Evolutionary conservation across 2,888 invertebrate genomes (phyloP).

Genomic region (Oxycera nigricornis): DNA sequence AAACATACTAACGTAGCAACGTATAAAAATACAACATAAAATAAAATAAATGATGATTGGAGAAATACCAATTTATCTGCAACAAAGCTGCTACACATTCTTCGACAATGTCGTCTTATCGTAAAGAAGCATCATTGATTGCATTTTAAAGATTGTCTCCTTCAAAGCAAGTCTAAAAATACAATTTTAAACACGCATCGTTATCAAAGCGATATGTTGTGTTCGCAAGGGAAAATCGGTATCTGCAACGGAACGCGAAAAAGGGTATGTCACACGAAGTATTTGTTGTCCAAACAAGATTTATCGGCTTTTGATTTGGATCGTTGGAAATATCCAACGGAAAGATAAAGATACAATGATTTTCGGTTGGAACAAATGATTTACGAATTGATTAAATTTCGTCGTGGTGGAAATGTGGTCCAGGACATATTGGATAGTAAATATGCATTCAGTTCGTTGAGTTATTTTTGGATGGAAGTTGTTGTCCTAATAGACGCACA

Average conservation of each 20-base stretch:
- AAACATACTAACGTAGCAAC: not conserved
- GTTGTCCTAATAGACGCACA: no score
- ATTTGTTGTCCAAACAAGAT: not conserved
- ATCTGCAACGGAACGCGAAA: not conserved
- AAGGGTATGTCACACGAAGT: not conserved
- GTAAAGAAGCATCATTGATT: not conserved
- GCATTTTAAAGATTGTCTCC: not conserved
- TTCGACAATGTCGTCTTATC: not conserved
- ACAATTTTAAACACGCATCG: not conserved
- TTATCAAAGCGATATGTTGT: no score
- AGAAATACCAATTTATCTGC: not conserved
- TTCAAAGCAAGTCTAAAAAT: not conserved
- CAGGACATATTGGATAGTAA: no score
- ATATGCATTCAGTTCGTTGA: no score
- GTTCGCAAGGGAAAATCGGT: no score
- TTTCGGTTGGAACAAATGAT: no score
- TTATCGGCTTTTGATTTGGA: not conserved
- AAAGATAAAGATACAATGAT: no score
- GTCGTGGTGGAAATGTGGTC: no score
- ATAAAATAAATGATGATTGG: not conserved
- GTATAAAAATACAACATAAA: not conserved
- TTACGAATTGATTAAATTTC: no score
- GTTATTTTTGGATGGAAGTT: no score
- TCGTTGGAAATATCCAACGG: no score
- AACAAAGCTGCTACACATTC: not conserved